Percentiles rank a stretch among this genome's conserved stretches.
Conservation (phyloP, 2,113 vertebrate species). For the Mesembrinibis cayennensis region DNA sequence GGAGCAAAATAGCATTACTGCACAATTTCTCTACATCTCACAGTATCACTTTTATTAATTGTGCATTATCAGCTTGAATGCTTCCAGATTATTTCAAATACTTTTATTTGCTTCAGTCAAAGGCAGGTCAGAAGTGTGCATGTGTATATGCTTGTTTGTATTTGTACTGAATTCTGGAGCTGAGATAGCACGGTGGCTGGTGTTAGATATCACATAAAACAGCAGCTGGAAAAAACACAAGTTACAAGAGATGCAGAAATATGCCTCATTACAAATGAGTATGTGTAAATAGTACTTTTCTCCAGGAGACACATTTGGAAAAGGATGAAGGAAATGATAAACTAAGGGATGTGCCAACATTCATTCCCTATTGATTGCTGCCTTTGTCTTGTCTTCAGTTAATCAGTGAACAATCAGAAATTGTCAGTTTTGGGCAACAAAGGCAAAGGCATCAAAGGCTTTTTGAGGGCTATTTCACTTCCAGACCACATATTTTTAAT, state of each 20-base stretch:
- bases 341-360: neutral
- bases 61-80: neutral
- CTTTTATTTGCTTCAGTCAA: neutral
- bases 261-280: neutral
- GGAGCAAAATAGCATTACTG: neutral
- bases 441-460: neutral
- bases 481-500: neutral
- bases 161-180: neutral
- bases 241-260: neutral
- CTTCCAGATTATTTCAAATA: neutral
- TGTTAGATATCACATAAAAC: neutral
- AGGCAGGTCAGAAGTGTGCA: neutral
- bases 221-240: neutral
- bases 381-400: neutral
- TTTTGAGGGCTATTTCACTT: neutral
- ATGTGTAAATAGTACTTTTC: neutral
- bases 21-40: neutral
- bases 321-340: neutral
- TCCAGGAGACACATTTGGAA: neutral
- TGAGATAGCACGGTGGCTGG: neutral
- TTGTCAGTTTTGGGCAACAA: neutral
- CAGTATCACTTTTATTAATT: neutral
- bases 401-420: neutral
- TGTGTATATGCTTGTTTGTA: neutral
- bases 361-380: neutral